Base-by-base conservation (phyloP, 1,140 invertebrate genomes). In the Eubasilissa regina region DNA sequence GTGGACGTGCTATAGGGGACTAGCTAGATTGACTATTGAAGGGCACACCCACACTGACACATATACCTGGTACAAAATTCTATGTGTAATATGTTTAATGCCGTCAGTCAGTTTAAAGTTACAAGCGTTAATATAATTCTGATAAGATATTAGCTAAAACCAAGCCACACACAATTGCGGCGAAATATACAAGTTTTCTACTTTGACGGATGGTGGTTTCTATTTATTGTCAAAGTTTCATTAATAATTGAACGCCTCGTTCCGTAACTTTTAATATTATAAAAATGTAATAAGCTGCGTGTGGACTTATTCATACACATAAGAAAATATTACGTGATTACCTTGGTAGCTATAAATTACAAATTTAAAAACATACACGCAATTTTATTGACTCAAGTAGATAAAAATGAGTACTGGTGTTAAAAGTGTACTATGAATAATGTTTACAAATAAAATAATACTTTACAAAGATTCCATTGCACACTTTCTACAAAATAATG, bases 61-160 rank as follows among this genome's bases (percentile, higher is more conserved):
- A 51, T 11, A 62, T 21, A 62, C 25, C 58, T 9, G 58, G 58
- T 62, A 62, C 58, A 21, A 62, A 62, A 62, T 25, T 11, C 58
- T 62, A 62, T 35, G 21, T 3, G 3, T 13, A 60, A 62, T 21
- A 35, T 13, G 8, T 11, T 12, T 12, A 25, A 25, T 21, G 13
- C 58, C 25, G 12, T 62, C 58, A 62, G 58, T 62, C 58, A 62
- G 12, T 62, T 4, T n/a, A n/a, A n/a, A n/a, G n/a, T 19, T 19
- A 4, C 58, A 62, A 62, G 58, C 58, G 25, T 11, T 13, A 51
- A 25, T 62, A 35, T 35, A 62, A 25, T 62, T 25, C 13, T 62
- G 19, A 21, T 11, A 62, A 6, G 25, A 25, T 25, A 35, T 25
- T 19, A 62, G 58, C 58, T 62, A 25, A 62, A 1, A 62, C 25